Base-by-base conservation (phyloP, 2,888 invertebrate species). In the Sphaeridia pumilis region DNA sequence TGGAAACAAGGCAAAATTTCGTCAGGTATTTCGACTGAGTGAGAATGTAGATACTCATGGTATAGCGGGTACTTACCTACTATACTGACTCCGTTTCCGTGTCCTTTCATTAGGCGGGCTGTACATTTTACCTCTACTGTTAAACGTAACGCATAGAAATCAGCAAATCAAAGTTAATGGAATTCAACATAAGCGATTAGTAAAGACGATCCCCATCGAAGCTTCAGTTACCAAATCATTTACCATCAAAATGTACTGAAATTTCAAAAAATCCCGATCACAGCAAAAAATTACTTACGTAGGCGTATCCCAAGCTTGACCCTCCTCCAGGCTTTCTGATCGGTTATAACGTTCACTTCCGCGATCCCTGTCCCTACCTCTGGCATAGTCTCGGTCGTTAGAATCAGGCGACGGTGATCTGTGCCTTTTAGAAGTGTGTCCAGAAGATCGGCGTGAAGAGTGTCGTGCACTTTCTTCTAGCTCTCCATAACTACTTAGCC, bases 41-140 rank as follows among this genome's bases (percentile, higher is more conserved):
- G n/a, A n/a, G n/a, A n/a, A n/a, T n/a, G n/a, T n/a, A n/a, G n/a
- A n/a, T n/a, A n/a, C n/a, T n/a, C n/a, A n/a, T n/a, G n/a, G n/a
- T n/a, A n/a, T 44, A n/a, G 25, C 44, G 27, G 26, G 27, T 27
- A 27, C 28, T 45, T 52, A 56, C 56, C 56, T 56, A 49, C 49
- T 46, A 36, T 50, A 49, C 35, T 50, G 53, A 46, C 45, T 46
- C 27, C 53, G 53, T 38, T 50, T 43, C 38, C 34, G 49, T 25
- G 56, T 53, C 47, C 47, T 31, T 47, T 47, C 53, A 50, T 48
- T 49, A 41, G 47, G 56, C 36, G 49, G 52, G 38, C 56, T 56
- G n/a, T n/a, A n/a, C n/a, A n/a, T n/a, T n/a, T n/a, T n/a, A n/a
- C n/a, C n/a, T n/a, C n/a, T n/a, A n/a, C n/a, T n/a, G n/a, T n/a